These are phyloP conservation scores for Leucosticte australis DNA, from an alignment of 2,113 vertebrate species.

Conservation along the genomic window DNA sequence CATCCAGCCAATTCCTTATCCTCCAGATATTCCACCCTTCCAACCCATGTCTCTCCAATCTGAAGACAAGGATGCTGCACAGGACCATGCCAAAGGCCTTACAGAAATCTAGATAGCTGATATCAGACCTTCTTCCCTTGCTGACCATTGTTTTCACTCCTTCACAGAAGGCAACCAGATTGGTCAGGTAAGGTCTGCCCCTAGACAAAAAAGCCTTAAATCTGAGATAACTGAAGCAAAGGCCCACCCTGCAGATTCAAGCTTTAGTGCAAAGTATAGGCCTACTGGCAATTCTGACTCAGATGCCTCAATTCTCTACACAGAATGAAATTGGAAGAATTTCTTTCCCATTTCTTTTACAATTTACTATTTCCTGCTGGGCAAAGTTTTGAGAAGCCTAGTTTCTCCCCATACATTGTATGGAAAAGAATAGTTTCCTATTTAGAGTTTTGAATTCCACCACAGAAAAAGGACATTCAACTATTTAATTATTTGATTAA, in stretches of 20 bases:
- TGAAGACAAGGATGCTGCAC: not conserved
- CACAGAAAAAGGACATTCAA: not conserved
- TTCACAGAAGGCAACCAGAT: not conserved
- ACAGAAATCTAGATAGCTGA: not conserved
- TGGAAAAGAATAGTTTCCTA: not conserved
- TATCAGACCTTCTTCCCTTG: not conserved
- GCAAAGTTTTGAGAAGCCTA: not conserved
- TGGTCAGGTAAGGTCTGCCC: not conserved
- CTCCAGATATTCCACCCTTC: not conserved
- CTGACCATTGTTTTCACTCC: not conserved
- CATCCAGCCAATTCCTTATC: not conserved
- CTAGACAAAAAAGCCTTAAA: not conserved
- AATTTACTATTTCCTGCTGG: not conserved
- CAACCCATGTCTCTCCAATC: not conserved
- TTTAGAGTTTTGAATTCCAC: not conserved
- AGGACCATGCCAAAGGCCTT: rapidly evolving
- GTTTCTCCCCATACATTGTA: not conserved
- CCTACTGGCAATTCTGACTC: not conserved
- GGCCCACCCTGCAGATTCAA: not conserved
- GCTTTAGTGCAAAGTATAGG: not conserved
- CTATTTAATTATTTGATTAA: not conserved
- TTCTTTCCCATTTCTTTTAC: not conserved
- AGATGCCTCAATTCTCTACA: not conserved
- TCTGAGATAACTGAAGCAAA: not conserved
- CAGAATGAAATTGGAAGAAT: not conserved